Evolutionary conservation across 2,113 vertebrate species (phyloP).

Genomic region (Sander lucioperca): DNA sequence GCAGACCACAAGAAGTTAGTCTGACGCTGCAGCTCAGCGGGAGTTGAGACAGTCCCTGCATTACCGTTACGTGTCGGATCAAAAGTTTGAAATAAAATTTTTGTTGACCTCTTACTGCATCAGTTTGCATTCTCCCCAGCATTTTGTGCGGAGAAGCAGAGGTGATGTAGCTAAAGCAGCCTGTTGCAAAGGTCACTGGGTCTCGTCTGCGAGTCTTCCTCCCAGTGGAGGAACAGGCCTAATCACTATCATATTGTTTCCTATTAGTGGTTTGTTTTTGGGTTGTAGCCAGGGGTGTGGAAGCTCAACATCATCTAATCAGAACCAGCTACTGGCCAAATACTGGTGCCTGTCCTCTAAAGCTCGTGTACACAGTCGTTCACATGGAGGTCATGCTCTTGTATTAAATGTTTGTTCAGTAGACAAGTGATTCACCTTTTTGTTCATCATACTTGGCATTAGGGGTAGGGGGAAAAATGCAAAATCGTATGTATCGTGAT

Average conservation of each 20-base stretch:
- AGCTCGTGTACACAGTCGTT: no score
- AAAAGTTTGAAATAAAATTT: neutral
- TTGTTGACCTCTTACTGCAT: neutral
- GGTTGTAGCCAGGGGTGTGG: conserved; percentile 14
- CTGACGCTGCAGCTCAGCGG: neutral
- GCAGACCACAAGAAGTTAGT: neutral
- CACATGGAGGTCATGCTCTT: no score
- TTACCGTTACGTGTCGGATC: neutral
- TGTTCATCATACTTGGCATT: neutral
- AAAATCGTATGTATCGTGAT: no score
- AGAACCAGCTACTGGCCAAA: conserved; percentile 18
- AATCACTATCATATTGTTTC: conserved; percentile 37
- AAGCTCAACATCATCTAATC: conserved; percentile 4
- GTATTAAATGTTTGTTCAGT: conserved; percentile 1
- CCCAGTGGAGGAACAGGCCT: conserved; percentile 1
- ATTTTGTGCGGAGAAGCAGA: neutral
- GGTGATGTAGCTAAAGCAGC: neutral
- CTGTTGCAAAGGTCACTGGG: neutral
- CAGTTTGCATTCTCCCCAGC: neutral
- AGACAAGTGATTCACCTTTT: conserved; percentile 19
- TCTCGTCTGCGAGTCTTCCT: conserved; percentile 1
- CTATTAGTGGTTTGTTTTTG: conserved; percentile 33
- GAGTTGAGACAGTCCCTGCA: neutral
- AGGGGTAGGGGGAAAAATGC: no score
- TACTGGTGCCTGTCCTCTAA: neutral